Conservation (phyloP, 2,113 vertebrate species). For the Athene cunicularia region DNA sequence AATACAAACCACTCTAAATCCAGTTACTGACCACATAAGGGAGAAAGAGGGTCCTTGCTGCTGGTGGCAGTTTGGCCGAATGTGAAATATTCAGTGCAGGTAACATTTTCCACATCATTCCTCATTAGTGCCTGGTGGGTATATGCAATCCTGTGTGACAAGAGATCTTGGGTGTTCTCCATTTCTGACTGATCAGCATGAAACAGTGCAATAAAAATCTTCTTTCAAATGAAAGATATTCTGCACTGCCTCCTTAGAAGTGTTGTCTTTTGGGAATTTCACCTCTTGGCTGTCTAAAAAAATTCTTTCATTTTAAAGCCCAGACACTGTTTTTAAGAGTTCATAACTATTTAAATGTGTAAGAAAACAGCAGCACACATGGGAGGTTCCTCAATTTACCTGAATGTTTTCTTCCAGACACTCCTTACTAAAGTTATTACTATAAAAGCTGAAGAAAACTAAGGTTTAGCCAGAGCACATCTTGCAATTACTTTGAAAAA, state of each 20-base stretch:
- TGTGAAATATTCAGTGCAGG: neutral
- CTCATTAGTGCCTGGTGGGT: neutral
- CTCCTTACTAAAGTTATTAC: neutral
- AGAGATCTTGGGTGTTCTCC: neutral
- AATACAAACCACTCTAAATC: neutral
- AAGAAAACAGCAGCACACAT: neutral
- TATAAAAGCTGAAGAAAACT: neutral
- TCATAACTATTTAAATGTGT: neutral
- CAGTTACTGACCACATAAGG: neutral
- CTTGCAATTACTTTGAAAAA: neutral
- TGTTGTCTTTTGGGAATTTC: neutral
- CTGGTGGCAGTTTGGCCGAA: neutral
- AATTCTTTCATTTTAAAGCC: neutral
- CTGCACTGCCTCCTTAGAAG: neutral
- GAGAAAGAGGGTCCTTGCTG: neutral
- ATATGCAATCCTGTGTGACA: neutral
- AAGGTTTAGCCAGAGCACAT: neutral
- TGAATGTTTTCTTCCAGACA: neutral
- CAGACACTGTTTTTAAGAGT: neutral
- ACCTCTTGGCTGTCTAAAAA: neutral
- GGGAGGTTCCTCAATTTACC: neutral
- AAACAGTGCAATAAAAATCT: neutral
- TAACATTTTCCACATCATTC: neutral
- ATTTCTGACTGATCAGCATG: neutral
- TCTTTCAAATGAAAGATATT: neutral